A percentile compares a stretch with the other conserved stretches of the same genome.
Conservation (phyloP, 2,888 invertebrate genomes). For the Drosophila nigritarsus region DNA sequence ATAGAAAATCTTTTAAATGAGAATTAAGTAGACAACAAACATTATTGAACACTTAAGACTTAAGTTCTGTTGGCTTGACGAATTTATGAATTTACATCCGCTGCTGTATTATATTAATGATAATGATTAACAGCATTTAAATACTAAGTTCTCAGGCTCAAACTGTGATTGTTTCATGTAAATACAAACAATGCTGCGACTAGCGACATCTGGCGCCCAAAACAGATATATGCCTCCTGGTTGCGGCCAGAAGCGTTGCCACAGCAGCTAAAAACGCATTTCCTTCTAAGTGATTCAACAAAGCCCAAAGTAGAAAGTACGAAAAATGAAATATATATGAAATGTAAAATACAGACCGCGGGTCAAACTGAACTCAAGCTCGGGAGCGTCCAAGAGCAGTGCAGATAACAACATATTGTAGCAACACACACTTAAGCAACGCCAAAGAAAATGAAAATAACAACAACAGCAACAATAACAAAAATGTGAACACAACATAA, state of each 20-base stretch:
- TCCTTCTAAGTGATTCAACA: constrained; percentile 64
- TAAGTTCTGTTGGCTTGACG: neutral
- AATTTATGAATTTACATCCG: neutral
- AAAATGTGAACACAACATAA: constrained; percentile 40
- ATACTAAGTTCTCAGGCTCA: constrained; percentile 1
- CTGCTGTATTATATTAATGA: neutral
- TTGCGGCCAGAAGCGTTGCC: constrained; percentile 13
- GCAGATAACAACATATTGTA: constrained; percentile 46
- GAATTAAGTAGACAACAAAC: neutral
- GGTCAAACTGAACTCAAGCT: constrained; percentile 13
- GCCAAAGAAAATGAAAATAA: constrained; percentile 49
- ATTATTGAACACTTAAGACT: neutral
- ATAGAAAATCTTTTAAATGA: neutral
- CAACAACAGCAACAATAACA: constrained; percentile 18
- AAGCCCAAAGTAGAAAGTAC: constrained; percentile 64
- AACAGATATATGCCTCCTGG: constrained; percentile 5
- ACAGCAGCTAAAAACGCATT: constrained; percentile 33
- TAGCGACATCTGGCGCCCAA: constrained; percentile 49
- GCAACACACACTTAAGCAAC: constrained; percentile 51
- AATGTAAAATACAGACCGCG: constrained; percentile 55
- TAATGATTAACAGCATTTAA: constrained; percentile 20
- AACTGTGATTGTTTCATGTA: constrained; percentile 20
- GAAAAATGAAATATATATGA: constrained; percentile 77
- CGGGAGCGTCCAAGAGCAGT: neutral
- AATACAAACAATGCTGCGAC: constrained; percentile 1